A percentile compares a stretch with the other conserved stretches of the same genome.
Conservation (phyloP, 92 coral and sea anemone species). For the Phenganax subtilis region DNA sequence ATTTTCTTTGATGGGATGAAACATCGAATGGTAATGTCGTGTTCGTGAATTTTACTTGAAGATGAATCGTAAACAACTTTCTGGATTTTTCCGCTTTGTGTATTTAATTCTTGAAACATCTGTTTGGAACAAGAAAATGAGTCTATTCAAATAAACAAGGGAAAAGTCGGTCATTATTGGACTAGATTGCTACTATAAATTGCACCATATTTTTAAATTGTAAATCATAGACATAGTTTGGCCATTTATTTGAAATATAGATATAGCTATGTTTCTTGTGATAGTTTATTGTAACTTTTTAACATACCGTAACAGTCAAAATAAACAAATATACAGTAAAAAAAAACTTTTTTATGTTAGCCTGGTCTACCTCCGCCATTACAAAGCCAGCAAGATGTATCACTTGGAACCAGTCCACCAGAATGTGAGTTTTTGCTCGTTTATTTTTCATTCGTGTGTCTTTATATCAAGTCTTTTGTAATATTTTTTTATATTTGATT, state of each 20-base stretch:
- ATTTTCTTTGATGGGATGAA: constrained; percentile 1
- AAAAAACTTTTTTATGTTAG: not conserved
- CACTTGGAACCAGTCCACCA: constrained; percentile 65
- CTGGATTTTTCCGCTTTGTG: not conserved
- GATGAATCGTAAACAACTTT: not conserved
- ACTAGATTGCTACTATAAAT: no score
- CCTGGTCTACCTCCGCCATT: constrained; percentile 50
- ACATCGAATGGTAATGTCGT: constrained; percentile 23
- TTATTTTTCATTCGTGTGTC: not conserved
- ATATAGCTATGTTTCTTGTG: no score
- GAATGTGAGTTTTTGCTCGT: constrained; percentile 74
- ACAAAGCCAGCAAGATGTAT: constrained; percentile 86
- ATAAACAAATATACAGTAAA: not conserved
- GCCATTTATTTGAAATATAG: no score
- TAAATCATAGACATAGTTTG: no score
- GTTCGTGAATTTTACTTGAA: not conserved
- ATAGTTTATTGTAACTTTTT: not conserved
- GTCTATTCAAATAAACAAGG: not conserved
- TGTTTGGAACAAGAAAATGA: not conserved
- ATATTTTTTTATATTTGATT: not conserved
- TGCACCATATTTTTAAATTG: no score
- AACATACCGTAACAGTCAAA: not conserved
- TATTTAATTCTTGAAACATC: constrained; percentile 1
- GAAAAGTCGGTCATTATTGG: no score
- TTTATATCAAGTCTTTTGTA: not conserved